Evolutionary conservation across 2,113 vertebrate species (phyloP), one percentile per base, ranked within the genome.

Genomic region (Capreolus pygargus): DNA sequence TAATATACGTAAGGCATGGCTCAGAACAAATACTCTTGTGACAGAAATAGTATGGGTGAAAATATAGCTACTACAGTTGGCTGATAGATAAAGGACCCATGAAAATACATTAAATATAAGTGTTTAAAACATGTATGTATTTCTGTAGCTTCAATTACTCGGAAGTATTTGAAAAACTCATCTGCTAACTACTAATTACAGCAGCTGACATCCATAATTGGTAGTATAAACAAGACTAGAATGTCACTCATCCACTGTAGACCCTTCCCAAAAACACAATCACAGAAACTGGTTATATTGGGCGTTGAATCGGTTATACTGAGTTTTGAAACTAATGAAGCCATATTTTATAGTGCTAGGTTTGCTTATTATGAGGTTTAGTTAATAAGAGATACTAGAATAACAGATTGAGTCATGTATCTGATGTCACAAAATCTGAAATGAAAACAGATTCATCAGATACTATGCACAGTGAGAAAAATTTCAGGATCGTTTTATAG

Each of bases 151-250:
- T 96, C 74, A 64, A 30, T 88, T 90, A 95, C 89, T 43, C 28
- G 45, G 50, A 98, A 82, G 50, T 97, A 64, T 95, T 95, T 36
- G 33, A 95, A 47, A 61, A 97, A 85, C 52, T 76, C 91, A 58
- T 83, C 33, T 83, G 50, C 17, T 76, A 43, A 43, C 39, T 58
- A 33, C 28, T 50, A 33, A 93, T 52, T 52, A n/a, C 21, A 94
- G 85, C 97, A 96, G 97, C 97, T 98, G 95, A 74, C 2, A 9
- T 78, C 91, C 96, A 83, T 82, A 94, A 83, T 19, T 50, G 70
- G 83, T 28, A 36, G 5, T 21, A 79, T 16, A 83, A 96, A 89
- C 70, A 97, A 95, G 70, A 52, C 36, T 33, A 91, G 87, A 86
- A 91, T 89, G 76, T 57, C 61, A 64, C 60, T 82, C 45, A 84